Conservation (phyloP, 2,888 invertebrate genomes). For the Ferdinandea cuprea region DNA sequence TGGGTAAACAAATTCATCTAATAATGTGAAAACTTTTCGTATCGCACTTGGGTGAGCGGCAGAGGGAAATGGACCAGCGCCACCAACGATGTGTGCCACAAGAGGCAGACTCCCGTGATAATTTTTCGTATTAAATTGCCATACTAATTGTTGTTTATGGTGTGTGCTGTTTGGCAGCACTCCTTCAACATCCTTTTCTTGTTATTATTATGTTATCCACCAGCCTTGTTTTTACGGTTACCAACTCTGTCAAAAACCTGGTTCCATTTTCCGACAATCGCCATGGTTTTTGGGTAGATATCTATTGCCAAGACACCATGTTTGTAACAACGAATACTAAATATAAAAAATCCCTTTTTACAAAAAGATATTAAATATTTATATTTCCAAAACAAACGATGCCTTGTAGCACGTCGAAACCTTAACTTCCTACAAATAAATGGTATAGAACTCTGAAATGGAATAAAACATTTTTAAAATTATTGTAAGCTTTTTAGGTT, state of each 20-base stretch:
- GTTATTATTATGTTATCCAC: conserved; percentile 33
- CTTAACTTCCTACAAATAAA: too few species aligned
- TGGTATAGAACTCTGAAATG: too few species aligned
- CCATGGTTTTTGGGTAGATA: too few species aligned
- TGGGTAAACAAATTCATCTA: conserved; percentile 53
- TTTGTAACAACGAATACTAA: too few species aligned
- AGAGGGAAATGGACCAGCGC: background rate
- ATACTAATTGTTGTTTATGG: conserved; percentile 64
- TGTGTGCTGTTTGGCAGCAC: conserved; percentile 39
- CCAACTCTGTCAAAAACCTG: conserved; percentile 1
- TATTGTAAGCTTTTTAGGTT: too few species aligned
- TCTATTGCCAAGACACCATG: too few species aligned
- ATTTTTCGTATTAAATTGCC: conserved; percentile 52
- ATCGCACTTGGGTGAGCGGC: conserved; percentile 15
- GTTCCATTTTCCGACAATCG: too few species aligned
- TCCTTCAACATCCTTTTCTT: conserved; percentile 43
- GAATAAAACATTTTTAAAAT: too few species aligned
- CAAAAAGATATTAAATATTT: too few species aligned
- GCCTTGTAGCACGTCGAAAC: too few species aligned
- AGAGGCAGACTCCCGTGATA: conserved; percentile 1
- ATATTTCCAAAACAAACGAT: too few species aligned
- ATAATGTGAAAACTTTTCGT: conserved; percentile 44
- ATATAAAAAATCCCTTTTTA: too few species aligned
- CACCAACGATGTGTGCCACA: background rate
- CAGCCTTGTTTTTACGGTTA: background rate